phyloP scores from a whole-genome alignment of 1,140 invertebrate species.

The Caenorhabditis tropicalis region DNA sequence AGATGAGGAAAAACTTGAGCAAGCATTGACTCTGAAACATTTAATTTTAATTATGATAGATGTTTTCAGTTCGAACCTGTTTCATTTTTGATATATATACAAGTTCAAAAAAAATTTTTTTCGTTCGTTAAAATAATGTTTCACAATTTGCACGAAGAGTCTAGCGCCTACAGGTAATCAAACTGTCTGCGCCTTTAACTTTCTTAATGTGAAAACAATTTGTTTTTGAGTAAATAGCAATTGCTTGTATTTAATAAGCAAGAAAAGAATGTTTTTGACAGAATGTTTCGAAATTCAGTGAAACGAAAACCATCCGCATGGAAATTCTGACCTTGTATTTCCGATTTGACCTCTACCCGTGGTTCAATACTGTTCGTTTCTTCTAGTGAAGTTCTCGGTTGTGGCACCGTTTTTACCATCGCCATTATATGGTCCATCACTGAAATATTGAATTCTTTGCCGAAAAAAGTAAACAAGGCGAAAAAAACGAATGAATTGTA shows the following conservation, averaged over 20 bases:
- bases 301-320: too few relatives aligned
- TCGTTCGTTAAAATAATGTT: too few relatives aligned
- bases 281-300: too few relatives aligned
- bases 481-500: neutral
- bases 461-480: neutral
- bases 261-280: too few relatives aligned
- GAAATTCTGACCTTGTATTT: neutral
- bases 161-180: too few relatives aligned
- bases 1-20: constrained; percentile 10
- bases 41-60: neutral
- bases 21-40: neutral
- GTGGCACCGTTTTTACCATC: neutral
- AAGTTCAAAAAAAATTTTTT: too few relatives aligned
- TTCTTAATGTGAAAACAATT: too few relatives aligned
- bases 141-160: too few relatives aligned
- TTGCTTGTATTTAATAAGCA: too few relatives aligned
- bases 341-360: constrained; percentile 17
- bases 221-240: too few relatives aligned
- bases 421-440: constrained; percentile 22
- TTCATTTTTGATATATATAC: too few relatives aligned
- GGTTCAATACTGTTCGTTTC: neutral
- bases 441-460: constrained; percentile 4
- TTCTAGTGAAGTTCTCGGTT: neutral
- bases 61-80: neutral
- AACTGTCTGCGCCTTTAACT: too few relatives aligned